phyloP scores from a whole-genome alignment of 2,888 invertebrate genomes.

The Spisula subtruncata region DNA sequence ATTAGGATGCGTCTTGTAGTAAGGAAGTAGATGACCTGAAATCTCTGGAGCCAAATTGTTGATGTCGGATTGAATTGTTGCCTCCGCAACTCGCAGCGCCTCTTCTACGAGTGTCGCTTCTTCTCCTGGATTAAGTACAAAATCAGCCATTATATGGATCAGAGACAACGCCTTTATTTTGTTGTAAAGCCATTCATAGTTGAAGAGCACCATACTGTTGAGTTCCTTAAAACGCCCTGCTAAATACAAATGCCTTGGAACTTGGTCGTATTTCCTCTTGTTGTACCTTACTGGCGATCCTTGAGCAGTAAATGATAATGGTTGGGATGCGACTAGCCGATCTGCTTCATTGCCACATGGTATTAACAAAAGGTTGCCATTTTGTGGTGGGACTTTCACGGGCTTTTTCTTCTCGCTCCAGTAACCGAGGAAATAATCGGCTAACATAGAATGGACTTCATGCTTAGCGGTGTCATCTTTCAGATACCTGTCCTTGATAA shows the following conservation, averaged over 20 bases:
- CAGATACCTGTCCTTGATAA: conserved; percentile 80
- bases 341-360: conserved; percentile 74
- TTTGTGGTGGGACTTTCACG: conserved; percentile 49
- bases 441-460: conserved; percentile 83
- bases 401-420: conserved; percentile 82
- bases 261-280: conserved; percentile 85
- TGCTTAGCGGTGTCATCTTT: conserved; percentile 67
- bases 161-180: conserved; percentile 86
- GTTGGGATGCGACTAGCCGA: conserved; percentile 81
- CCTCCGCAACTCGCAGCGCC: conserved; percentile 82
- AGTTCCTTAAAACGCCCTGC: conserved; percentile 85
- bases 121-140: conserved; percentile 83
- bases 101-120: conserved; percentile 85
- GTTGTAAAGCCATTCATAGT: conserved; percentile 87
- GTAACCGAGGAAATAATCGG: conserved; percentile 86
- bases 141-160: conserved; percentile 85
- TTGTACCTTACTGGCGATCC: conserved; percentile 81
- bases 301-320: conserved; percentile 77
- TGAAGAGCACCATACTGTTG: conserved; percentile 84
- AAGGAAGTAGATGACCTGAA: conserved; percentile 85
- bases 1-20: conserved; percentile 83
- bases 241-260: conserved; percentile 85
- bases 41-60: conserved; percentile 86
- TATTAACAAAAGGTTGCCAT: conserved; percentile 22
- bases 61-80: conserved; percentile 82